A percentile compares a stretch with the other conserved stretches of the same genome.
These are phyloP conservation scores for Melieria omissa DNA, from an alignment of 2,888 invertebrate species.

Conservation along the genomic window DNA sequence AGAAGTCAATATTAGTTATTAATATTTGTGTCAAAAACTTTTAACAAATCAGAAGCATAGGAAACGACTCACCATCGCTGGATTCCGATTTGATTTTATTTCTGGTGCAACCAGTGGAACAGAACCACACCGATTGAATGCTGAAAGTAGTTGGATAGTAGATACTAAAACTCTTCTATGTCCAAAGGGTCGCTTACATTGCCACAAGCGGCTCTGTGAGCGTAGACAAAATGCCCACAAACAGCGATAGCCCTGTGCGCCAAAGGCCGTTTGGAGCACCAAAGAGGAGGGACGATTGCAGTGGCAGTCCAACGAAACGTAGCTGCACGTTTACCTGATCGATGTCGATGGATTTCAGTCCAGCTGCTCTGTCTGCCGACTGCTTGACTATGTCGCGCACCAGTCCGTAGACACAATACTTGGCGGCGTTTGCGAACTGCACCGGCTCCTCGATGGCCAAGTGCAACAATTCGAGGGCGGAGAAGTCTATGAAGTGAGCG, in stretches of 20 bases:
- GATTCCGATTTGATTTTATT: conserved; percentile 56
- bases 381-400: conserved; percentile 50
- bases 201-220: conserved; percentile 57
- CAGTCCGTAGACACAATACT: conserved; percentile 54
- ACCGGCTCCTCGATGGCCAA: conserved; percentile 56
- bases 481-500: conserved; percentile 48
- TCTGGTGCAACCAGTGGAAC: conserved; percentile 56
- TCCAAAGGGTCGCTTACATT: conserved; percentile 28
- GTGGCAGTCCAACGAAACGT: conserved; percentile 56
- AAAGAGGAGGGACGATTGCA: conserved; percentile 51
- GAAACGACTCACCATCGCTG: conserved; percentile 50
- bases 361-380: conserved; percentile 13
- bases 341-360: conserved; percentile 51
- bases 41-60: conserved; percentile 3
- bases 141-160: conserved; percentile 44
- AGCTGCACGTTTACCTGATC: conserved; percentile 58
- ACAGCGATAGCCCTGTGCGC: conserved; percentile 52
- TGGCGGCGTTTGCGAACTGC: conserved; percentile 55
- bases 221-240: conserved; percentile 58
- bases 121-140: conserved; percentile 64
- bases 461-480: conserved; percentile 48
- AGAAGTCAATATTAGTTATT: conserved; percentile 10
- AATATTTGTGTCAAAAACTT: background rate
- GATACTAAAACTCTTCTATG: background rate
- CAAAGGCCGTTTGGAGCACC: conserved; percentile 46